Evolutionary conservation across 1,140 invertebrate genomes (phyloP).

Genomic region (Augochlora pura): DNA sequence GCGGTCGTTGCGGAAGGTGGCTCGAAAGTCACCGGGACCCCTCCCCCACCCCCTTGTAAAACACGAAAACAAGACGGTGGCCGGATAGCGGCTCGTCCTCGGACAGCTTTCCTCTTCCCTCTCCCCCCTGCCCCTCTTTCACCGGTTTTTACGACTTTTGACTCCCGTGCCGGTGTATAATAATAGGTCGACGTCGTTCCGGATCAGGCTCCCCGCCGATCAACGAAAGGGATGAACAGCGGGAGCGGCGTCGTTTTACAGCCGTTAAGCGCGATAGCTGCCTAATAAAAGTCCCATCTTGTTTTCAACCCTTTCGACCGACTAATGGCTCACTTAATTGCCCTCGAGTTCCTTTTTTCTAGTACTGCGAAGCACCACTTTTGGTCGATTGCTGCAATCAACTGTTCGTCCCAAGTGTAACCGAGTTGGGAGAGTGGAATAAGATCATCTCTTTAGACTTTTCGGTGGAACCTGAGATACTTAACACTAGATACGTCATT

Average conservation of each 20-base stretch:
- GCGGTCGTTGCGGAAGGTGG: constrained; percentile 2
- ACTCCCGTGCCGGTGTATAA: constrained; percentile 28
- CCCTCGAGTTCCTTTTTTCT: constrained; percentile 60
- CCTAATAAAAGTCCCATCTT: constrained; percentile 78
- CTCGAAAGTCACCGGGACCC: constrained; percentile 41
- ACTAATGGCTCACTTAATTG: constrained; percentile 74
- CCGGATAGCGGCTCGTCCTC: constrained; percentile 17
- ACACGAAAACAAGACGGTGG: constrained; percentile 58
- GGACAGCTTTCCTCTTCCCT: constrained; percentile 12
- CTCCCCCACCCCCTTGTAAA: constrained; percentile 60
- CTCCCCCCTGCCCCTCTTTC: constrained; percentile 12
- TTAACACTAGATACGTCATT: too few species aligned
- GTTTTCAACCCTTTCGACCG: constrained; percentile 75
- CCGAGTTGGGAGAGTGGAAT: too few species aligned
- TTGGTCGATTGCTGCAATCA: too few species aligned
- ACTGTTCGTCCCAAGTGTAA: too few species aligned
- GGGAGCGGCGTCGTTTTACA: constrained; percentile 73
- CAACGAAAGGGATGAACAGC: constrained; percentile 13
- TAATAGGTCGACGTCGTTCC: constrained; percentile 51
- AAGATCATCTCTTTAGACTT: too few species aligned
- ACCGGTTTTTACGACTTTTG: constrained; percentile 56
- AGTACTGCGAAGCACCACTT: too few species aligned
- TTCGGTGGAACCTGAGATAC: too few species aligned
- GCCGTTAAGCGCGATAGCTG: constrained; percentile 77
- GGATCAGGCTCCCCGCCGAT: constrained; percentile 47